Base-by-base conservation (phyloP, 2,797 vertebrate species). In the Poecilia velifera region DNA sequence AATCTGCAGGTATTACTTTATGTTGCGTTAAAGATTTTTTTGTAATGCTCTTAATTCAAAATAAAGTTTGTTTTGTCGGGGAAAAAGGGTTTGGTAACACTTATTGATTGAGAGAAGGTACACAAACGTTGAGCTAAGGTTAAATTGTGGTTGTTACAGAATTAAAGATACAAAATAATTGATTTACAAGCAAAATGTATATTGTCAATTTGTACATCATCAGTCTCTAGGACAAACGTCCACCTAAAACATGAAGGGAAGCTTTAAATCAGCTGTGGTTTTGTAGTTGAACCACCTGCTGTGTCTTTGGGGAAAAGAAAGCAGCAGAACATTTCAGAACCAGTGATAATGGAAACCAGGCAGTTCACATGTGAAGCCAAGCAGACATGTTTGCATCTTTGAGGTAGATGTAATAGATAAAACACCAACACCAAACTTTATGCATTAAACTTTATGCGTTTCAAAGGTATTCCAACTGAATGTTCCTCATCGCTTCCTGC, bases 311-410 rank as follows among this genome's bases (percentile, higher is more conserved):
- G 55, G n/a, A 28, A 59, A 31, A 57, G n/a, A 25, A 28, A 57
- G n/a, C 53, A 36, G 14, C 34, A 66, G 16, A 66, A n/a, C 68
- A 76, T 79, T 59, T 84, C 78, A 80, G 39, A 47, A 76, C 18
- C 36, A 46, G 4, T 47, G 49, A 51, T 43, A 73, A 80, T 72
- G n/a, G 16, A 68, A 82, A 55, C 41, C 78, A 84, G 70, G 78
- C 0, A 71, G 28, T 2, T 68, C n/a, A 81, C 73, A 82, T 2
- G 16, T 81, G 80, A 59, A 45, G 46, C 45, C 78, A 76, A 70
- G 62, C 73, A 77, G 62, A 73, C 31, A 51, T 39, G n/a, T 46
- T 71, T 6, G 14, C 8, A 34, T 59, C 18, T 59, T 46, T 51
- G 43, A 18, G 28, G 18, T 46, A 4, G 25, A 39, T 39, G 80